Evolutionary conservation across 1,140 invertebrate genomes (phyloP).

Genomic region (Eueides isabella): DNA sequence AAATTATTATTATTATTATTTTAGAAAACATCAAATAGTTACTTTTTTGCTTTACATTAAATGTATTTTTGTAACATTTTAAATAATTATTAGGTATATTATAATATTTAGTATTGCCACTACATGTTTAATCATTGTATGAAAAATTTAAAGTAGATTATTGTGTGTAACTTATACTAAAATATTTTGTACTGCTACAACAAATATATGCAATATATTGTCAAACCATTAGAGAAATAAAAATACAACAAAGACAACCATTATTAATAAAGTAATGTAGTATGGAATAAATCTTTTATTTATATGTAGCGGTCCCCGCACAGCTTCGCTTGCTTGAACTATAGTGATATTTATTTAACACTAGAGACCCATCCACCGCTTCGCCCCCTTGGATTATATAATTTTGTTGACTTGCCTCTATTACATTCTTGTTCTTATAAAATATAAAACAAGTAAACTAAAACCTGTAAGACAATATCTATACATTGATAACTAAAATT

Average conservation of each 20-base stretch:
- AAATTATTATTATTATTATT: background rate
- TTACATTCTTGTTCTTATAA: too few relatives aligned
- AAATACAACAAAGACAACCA: background rate
- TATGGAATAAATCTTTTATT: conserved; percentile 9
- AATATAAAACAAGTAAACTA: too few relatives aligned
- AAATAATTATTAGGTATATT: background rate
- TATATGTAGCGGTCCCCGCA: too few relatives aligned
- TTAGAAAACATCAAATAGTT: background rate
- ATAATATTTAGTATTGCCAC: background rate
- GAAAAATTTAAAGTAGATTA: background rate
- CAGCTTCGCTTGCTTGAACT: too few relatives aligned
- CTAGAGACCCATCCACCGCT: too few relatives aligned
- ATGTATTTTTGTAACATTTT: conserved; percentile 8
- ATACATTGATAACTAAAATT: too few relatives aligned
- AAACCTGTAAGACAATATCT: too few relatives aligned
- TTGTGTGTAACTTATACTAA: background rate
- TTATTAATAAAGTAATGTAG: conserved; percentile 6
- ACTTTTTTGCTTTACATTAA: background rate
- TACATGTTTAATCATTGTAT: background rate
- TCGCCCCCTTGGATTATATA: too few relatives aligned
- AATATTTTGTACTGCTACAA: background rate
- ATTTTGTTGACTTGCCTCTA: too few relatives aligned
- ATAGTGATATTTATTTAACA: too few relatives aligned
- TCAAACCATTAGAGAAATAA: background rate
- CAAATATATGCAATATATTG: background rate